phyloP scores from a whole-genome alignment of 2,797 vertebrate genomes.

The Notolabrus celidotus region DNA sequence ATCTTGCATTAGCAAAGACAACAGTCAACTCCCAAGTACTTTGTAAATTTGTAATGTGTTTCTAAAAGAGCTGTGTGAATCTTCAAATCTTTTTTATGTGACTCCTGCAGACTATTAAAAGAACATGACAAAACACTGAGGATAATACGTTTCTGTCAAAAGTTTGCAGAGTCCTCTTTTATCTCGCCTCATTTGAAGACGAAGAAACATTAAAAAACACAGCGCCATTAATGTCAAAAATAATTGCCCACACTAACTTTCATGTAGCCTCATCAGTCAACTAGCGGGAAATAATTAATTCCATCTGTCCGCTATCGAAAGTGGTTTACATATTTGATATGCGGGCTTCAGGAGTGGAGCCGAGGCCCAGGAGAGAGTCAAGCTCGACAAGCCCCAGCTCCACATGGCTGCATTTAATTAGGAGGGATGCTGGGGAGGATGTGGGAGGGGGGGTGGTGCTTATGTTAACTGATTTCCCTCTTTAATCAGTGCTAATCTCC shows the following conservation, averaged over 20 bases:
- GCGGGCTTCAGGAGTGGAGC: slow-evolving; percentile 67
- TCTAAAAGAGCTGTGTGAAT: not conserved
- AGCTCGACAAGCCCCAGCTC: slow-evolving; percentile 88
- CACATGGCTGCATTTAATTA: slow-evolving; percentile 99
- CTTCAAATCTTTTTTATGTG: slow-evolving; percentile 2
- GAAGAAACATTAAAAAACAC: slow-evolving; percentile 45
- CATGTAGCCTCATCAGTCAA: slow-evolving; percentile 78
- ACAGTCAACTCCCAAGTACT: not conserved
- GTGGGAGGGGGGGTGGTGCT: slow-evolving; percentile 85
- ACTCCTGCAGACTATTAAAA: slow-evolving; percentile 25
- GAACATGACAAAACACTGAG: slow-evolving; percentile 21
- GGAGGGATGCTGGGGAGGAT: slow-evolving; percentile 88
- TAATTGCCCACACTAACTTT: slow-evolving; percentile 75
- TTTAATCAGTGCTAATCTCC: slow-evolving; percentile 91
- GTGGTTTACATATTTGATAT: slow-evolving; percentile 83
- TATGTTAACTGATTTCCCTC: slow-evolving; percentile 93
- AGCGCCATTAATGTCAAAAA: slow-evolving; percentile 65
- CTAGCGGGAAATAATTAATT: slow-evolving; percentile 79
- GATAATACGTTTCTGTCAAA: slow-evolving; percentile 6
- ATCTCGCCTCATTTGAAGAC: slow-evolving; percentile 1
- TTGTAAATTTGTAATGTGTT: not conserved
- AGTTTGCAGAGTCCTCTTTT: not conserved
- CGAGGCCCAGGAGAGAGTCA: slow-evolving; percentile 75
- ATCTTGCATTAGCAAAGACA: slow-evolving; percentile 3
- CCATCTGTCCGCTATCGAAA: slow-evolving; percentile 80